Evolutionary conservation across 2,888 invertebrate genomes (phyloP).

Genomic region (Dendrolimus houi): DNA sequence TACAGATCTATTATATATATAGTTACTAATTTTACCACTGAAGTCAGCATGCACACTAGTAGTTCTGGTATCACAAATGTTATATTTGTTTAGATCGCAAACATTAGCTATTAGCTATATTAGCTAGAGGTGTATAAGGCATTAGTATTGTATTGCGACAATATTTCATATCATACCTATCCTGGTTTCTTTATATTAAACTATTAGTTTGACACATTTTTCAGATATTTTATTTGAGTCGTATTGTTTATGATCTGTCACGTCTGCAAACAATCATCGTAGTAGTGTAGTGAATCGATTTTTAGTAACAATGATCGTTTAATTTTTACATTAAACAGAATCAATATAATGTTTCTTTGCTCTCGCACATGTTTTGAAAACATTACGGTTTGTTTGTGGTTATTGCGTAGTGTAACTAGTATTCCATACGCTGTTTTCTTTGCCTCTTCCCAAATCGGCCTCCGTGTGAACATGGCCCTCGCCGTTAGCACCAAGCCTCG

Average conservation of each 20-base stretch:
- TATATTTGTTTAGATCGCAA: constrained; percentile 19
- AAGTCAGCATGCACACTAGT: constrained; percentile 60
- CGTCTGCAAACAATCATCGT: not conserved
- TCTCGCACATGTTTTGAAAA: not conserved
- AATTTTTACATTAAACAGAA: not conserved
- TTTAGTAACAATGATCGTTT: not conserved
- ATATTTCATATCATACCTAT: constrained; percentile 15
- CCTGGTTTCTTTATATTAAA: constrained; percentile 18
- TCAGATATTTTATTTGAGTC: too few relatives aligned
- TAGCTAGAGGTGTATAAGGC: constrained; percentile 32
- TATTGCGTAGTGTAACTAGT: not conserved
- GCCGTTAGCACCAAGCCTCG: constrained; percentile 22
- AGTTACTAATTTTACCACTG: constrained; percentile 53
- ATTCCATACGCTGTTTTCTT: not conserved
- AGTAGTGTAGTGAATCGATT: not conserved
- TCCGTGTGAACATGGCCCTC: not conserved
- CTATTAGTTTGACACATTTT: not conserved
- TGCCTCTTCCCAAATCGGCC: not conserved
- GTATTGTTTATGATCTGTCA: not conserved
- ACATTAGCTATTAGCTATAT: constrained; percentile 29
- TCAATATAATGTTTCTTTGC: not conserved
- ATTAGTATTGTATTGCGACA: constrained; percentile 7
- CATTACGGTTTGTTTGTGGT: not conserved
- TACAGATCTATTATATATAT: constrained; percentile 30
- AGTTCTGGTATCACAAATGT: constrained; percentile 47